These are phyloP conservation scores for Abscondita cerata DNA, from an alignment of 2,888 invertebrate species.

Conservation along the genomic window DNA sequence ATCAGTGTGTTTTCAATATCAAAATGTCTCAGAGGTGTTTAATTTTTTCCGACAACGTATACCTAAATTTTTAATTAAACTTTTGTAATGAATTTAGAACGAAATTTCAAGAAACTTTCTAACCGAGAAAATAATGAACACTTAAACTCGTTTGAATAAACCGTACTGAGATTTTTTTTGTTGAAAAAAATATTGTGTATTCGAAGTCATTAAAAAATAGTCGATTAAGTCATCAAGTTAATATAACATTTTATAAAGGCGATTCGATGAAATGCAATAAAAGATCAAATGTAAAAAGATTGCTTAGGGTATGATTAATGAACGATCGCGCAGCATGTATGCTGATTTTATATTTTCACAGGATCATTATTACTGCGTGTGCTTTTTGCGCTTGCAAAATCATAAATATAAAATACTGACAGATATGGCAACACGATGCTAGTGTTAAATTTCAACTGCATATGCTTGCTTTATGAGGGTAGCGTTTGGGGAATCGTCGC, in stretches of 20 bases:
- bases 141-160: no score
- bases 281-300: conserved; percentile 19
- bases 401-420: conserved; percentile 20
- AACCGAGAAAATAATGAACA: no score
- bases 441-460: conserved; percentile 20
- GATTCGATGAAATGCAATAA: conserved; percentile 14
- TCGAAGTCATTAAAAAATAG: no score
- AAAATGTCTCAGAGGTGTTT: no score
- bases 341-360: conserved; percentile 21
- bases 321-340: conserved; percentile 10
- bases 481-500: conserved; percentile 26
- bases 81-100: no score
- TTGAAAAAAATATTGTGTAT: no score
- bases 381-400: conserved; percentile 12
- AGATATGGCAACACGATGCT: conserved; percentile 9
- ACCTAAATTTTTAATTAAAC: no score
- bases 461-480: conserved; percentile 28
- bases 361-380: conserved; percentile 20
- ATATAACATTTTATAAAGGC: conserved; percentile 4
- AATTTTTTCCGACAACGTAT: no score
- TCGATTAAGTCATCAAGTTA: no score
- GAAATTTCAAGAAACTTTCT: no score
- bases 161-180: no score
- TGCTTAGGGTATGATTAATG: conserved; percentile 21
- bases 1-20: no score